These are phyloP conservation scores for Drosophila kanekoi DNA, from an alignment of 2,888 invertebrate genomes.

Conservation along the genomic window DNA sequence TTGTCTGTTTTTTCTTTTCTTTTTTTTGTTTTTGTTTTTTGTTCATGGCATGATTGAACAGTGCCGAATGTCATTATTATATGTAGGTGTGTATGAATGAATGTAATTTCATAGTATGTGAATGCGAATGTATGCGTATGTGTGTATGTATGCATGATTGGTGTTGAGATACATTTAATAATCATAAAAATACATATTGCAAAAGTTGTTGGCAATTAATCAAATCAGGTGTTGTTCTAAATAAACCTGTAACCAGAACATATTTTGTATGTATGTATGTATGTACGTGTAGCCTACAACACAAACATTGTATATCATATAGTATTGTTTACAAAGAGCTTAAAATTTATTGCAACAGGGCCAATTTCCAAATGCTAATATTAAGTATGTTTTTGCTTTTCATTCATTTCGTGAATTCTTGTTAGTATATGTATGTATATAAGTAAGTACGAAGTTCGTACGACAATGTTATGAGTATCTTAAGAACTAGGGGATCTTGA, in stretches of 20 bases:
- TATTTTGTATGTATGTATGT: not conserved
- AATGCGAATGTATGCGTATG: slow-evolving; percentile 21
- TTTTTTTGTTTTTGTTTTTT: slow-evolving; percentile 11
- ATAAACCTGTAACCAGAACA: slow-evolving; percentile 14
- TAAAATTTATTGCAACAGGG: slow-evolving; percentile 74
- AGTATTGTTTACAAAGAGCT: slow-evolving; percentile 55
- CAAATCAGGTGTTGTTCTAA: slow-evolving; percentile 26
- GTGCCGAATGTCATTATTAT: slow-evolving; percentile 31
- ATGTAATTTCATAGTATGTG: slow-evolving; percentile 21
- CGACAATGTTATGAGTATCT: slow-evolving; percentile 45
- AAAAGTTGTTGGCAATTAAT: slow-evolving; percentile 47
- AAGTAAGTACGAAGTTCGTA: slow-evolving; percentile 21
- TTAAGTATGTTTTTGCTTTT: slow-evolving; percentile 45
- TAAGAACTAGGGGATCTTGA: slow-evolving; percentile 52
- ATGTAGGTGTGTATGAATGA: slow-evolving; percentile 26
- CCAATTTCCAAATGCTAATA: slow-evolving; percentile 74
- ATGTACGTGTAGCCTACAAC: slow-evolving; percentile 22
- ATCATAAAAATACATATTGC: slow-evolving; percentile 55
- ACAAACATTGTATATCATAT: slow-evolving; percentile 31
- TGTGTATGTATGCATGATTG: slow-evolving; percentile 57
- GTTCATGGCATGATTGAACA: slow-evolving; percentile 36
- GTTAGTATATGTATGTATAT: slow-evolving; percentile 28
- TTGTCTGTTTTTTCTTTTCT: slow-evolving; percentile 22
- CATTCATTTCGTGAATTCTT: slow-evolving; percentile 27
- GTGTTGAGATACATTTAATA: slow-evolving; percentile 72